Percentiles rank a stretch among this genome's conserved stretches.
These are phyloP conservation scores for Hoplostethus atlanticus DNA, from an alignment of 2,797 vertebrate genomes.

Conservation along the genomic window DNA sequence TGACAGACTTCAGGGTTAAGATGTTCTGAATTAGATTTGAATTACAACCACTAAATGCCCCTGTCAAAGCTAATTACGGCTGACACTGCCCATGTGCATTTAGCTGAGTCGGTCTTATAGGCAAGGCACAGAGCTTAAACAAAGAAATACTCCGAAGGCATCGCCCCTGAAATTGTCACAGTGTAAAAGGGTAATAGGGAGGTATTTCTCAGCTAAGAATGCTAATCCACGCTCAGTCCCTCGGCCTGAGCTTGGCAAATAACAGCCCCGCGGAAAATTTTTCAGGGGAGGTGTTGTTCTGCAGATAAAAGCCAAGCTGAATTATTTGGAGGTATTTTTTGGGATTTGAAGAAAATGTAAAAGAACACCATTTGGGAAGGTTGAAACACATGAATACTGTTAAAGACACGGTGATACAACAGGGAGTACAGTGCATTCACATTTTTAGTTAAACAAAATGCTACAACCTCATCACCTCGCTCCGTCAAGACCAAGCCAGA, in stretches of 20 bases:
- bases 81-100: slow-evolving; percentile 95
- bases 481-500: slow-evolving; percentile 12
- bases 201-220: slow-evolving; percentile 89
- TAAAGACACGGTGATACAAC: background rate
- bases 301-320: slow-evolving; percentile 22
- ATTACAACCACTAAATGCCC: slow-evolving; percentile 99
- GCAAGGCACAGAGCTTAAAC: slow-evolving; percentile 88
- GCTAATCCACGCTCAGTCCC: slow-evolving; percentile 85
- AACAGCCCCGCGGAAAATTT: slow-evolving; percentile 82
- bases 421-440: background rate
- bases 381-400: background rate
- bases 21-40: slow-evolving; percentile 99
- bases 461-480: background rate
- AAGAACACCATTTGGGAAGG: background rate
- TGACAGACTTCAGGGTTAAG: slow-evolving; percentile 99
- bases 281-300: slow-evolving; percentile 19
- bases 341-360: slow-evolving; percentile 6
- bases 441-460: background rate
- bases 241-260: slow-evolving; percentile 79
- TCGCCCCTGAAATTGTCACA: slow-evolving; percentile 92
- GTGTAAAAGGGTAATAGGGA: slow-evolving; percentile 91
- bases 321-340: slow-evolving; percentile 11
- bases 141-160: slow-evolving; percentile 93
- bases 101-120: slow-evolving; percentile 88
- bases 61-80: slow-evolving; percentile 97